These are phyloP conservation scores for Opisthocomus hoazin DNA, from an alignment of 2,113 vertebrate genomes.

Conservation along the genomic window DNA sequence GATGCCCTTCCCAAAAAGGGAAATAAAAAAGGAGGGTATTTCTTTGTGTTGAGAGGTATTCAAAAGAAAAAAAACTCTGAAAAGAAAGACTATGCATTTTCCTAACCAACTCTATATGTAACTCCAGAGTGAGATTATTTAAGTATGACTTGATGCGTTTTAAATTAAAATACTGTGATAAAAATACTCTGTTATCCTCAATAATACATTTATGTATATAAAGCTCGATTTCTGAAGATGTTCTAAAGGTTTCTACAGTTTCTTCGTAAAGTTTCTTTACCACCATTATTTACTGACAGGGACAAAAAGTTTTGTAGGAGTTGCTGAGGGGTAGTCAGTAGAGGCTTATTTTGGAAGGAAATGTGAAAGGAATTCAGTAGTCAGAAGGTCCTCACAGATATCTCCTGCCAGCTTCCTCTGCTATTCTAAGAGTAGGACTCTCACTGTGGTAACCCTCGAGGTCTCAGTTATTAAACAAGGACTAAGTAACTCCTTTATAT, in stretches of 20 bases:
- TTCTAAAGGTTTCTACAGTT: background rate
- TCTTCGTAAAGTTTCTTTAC: background rate
- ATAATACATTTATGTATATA: background rate
- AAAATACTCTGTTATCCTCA: background rate
- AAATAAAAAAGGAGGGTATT: background rate
- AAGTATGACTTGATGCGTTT: background rate
- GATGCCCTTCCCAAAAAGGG: background rate
- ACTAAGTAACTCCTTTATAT: background rate
- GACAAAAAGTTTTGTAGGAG: background rate
- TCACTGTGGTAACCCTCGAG: background rate
- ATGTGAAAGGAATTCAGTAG: background rate
- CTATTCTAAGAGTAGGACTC: background rate
- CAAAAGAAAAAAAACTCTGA: background rate
- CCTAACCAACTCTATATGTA: background rate
- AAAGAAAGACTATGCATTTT: background rate
- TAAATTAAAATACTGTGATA: background rate
- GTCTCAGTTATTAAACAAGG: background rate
- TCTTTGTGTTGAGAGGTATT: background rate
- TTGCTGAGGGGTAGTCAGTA: background rate
- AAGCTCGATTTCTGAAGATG: background rate
- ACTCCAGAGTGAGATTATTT: background rate
- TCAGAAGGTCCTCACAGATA: background rate
- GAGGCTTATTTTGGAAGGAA: background rate
- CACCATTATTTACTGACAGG: background rate
- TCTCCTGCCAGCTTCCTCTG: background rate